Evolutionary conservation across 2,113 vertebrate species (phyloP).

Genomic region (Amphiprion ocellaris): DNA sequence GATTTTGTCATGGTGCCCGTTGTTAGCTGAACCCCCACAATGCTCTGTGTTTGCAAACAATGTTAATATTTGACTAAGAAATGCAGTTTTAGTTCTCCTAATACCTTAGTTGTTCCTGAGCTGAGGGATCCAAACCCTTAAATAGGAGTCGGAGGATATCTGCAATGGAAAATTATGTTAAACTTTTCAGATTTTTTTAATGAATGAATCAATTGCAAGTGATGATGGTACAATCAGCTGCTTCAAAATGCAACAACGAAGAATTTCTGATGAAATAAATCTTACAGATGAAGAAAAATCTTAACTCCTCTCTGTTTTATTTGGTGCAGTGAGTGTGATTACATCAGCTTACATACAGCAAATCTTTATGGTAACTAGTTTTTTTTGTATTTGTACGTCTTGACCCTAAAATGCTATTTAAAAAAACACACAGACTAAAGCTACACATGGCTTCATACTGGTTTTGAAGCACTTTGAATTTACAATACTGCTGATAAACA

Average conservation of each 20-base stretch:
- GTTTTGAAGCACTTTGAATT: not conserved
- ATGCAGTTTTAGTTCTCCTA: too few species aligned
- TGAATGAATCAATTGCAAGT: too few species aligned
- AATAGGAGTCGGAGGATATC: too few species aligned
- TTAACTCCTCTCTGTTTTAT: slow-evolving; percentile 59
- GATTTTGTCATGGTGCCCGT: too few species aligned
- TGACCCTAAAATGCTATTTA: slow-evolving; percentile 5
- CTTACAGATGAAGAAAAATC: not conserved
- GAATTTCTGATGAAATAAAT: not conserved
- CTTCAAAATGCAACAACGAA: not conserved
- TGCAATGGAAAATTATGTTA: too few species aligned
- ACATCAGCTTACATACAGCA: slow-evolving; percentile 53
- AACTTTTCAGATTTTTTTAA: too few species aligned
- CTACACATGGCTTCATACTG: slow-evolving; percentile 20
- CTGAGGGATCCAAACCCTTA: too few species aligned
- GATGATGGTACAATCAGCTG: too few species aligned
- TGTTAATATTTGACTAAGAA: too few species aligned
- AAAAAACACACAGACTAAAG: slow-evolving; percentile 13
- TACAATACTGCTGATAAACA: not conserved
- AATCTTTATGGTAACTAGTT: slow-evolving; percentile 11
- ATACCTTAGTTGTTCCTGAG: too few species aligned
- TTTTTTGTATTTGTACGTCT: slow-evolving; percentile 13
- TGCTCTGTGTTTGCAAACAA: too few species aligned
- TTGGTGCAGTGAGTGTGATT: slow-evolving; percentile 53
- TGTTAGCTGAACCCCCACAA: too few species aligned